Base-by-base conservation (phyloP, 1,140 invertebrate genomes). In the Semibalanus balanoides region DNA sequence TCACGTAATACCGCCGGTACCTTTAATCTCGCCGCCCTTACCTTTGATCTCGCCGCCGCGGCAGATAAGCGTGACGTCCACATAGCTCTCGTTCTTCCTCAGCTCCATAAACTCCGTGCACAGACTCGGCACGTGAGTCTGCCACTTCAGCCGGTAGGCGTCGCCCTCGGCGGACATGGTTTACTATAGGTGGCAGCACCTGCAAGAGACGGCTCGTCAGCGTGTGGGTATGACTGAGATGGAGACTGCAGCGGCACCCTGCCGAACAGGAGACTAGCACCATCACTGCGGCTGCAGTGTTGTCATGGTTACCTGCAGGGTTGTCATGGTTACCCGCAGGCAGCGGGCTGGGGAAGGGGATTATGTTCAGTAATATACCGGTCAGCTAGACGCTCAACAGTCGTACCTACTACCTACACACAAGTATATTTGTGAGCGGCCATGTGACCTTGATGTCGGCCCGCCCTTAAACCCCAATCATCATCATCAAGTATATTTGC, bases 61-160 rank as follows among this genome's bases (percentile, higher is more conserved):
- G 25, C 70, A 72, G 11, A 72, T n/a, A 9, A 72, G 70, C 9
- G 70, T 72, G 9, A 72, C 70, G 29, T 72, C 70, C 9, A 72
- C 70, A 29, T 72, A 30, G 11, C 29, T 28, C 29, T 72, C 70
- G n/a, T 72, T 28, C 70, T 72, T 28, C 29, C n/a, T 17, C 9
- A 72, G 28, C 29, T 72, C 28, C n/a, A 72, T 72, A 22, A 72
- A 72, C n/a, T 72, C 70, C 9, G n/a, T 30, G 70, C 70, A 72
- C 19, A 72, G 19, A n/a, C 70, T 72, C 7, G 70, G 70, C 70
- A 72, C 70, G 29, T 72, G 70, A 28, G 70, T 72, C 29, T 72
- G 70, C 70, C 70, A 72, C 29, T 72, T 72, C 19, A 72, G n/a
- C n/a, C 70, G 22, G 51, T 64, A 64, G 51, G 51, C 51, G 51